Evolutionary conservation across 2,797 vertebrate species (phyloP), one percentile per base, ranked within the genome.

Genomic region (Odontamblyopus lacepedii): DNA sequence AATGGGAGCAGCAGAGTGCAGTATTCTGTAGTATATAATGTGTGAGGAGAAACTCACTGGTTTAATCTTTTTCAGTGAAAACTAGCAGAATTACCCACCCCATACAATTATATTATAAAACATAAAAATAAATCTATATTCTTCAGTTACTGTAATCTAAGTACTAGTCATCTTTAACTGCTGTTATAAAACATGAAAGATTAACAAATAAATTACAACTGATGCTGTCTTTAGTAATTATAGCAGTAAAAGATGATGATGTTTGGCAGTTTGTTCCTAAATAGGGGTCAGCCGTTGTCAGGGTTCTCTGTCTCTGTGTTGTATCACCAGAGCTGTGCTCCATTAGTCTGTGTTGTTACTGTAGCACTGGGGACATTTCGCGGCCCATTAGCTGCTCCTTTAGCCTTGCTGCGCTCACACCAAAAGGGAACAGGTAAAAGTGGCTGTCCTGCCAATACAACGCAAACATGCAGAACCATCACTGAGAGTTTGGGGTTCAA

Each of bases 341-440:
- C 86, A 90, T 92, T 89, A 91, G 83, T 80, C 84, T 76, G 68
- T 77, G 85, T 85, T 91, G 87, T 83, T 88, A 81, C 78, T 79
- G 59, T 56, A 79, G 77, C 79, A 85, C 85, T 77, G 67, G 82
- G 89, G 80, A 84, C 83, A 89, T 88, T 91, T 89, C 73, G 76
- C 87, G 91, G 89, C 70, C 87, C 88, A 92, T 91, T 93, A 90
- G 88, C 83, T 88, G 84, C 85, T 88, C 86, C 73, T 77, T 87
- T 88, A 90, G 78, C 76, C 83, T 72, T 55, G 75, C 86, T 35
- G 56, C 72, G 74, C 86, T 89, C 86, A 83, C 72, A 85, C 77
- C 76, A 74, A 78, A 69, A 76, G 70, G 59, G 41, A 71, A 50
- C 62, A 74, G 57, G 38, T 73, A 73, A 59, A 48, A 63, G 53